Base-by-base conservation (phyloP, 2,888 invertebrate species). In the Clostera curtula region DNA sequence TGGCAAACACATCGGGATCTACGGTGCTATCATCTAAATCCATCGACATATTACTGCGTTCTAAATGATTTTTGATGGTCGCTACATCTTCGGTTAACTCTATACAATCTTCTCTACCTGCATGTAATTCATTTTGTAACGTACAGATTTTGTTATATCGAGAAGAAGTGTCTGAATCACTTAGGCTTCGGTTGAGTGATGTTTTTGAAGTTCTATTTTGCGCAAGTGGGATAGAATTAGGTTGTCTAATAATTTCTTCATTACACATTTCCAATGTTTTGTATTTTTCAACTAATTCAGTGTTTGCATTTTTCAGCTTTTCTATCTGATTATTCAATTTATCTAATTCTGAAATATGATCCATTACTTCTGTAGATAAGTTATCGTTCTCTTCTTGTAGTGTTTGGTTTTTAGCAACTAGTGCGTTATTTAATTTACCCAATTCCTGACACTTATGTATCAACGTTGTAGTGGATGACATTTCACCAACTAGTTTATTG, bases 281-380 rank as follows among this genome's bases (percentile, higher is more conserved):
- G 42, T 41, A 60, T 38, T 63, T 63, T 6, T 56, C 49, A 9
- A 26, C 26, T 5, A 74, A 37, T 29, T 61, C 43, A 4, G 12
- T 23, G 34, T 70, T 73, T 10, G 22, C 42, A 16, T 43, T 42
- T 47, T 55, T 72, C 11, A 73, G 24, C 12, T 13, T 37, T 16
- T 64, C 46, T n/a, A 82, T 36, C 41, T 76, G 67, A 36, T 67
- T 65, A 32, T 67, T 84, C 2, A 88, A 58, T 14, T 58, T 50
- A 25, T 88, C 87, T 9, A 64, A 67, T 39, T 89, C 88, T 27
- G 86, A 79, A 25, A 88, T 71, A 33, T 64, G 82, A 23, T 89
- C 88, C 64, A 88, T 84, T 2, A 89, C 43, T 54, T 87, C 79
- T 18, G 72, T 84, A 0, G 89, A 88, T 12, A 89, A 60, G 23